Conservation (phyloP, 2,797 vertebrate species). For the Heterohyrax brucei region DNA sequence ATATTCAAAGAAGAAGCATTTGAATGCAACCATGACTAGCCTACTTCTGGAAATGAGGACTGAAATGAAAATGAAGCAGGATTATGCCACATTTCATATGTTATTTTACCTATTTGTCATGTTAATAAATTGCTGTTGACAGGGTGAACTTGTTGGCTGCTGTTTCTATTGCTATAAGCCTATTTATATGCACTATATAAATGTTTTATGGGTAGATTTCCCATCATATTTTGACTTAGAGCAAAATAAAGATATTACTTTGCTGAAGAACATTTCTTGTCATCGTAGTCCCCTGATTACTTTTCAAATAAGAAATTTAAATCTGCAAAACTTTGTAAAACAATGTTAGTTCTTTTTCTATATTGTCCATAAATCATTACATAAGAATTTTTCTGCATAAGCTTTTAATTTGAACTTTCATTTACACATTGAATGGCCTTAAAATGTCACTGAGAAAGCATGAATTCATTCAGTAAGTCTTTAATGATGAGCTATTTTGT, state of each 20-base stretch:
- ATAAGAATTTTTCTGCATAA: background rate
- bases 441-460: background rate
- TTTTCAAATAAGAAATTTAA: conserved; percentile 64
- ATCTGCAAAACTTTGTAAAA: conserved; percentile 23
- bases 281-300: conserved; percentile 24
- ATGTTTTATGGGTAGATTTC: conserved; percentile 74
- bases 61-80: conserved; percentile 57
- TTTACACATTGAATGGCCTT: background rate
- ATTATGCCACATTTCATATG: conserved; percentile 49
- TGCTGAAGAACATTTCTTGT: conserved; percentile 52
- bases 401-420: conserved; percentile 26
- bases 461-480: conserved; percentile 27
- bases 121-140: conserved; percentile 70
- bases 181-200: conserved; percentile 70
- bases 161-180: conserved; percentile 53
- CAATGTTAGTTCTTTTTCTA: background rate
- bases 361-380: conserved; percentile 2
- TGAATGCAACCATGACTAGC: conserved; percentile 61
- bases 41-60: conserved; percentile 39
- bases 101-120: conserved; percentile 62
- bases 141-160: conserved; percentile 60
- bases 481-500: background rate
- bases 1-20: conserved; percentile 22
- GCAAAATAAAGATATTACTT: conserved; percentile 55
- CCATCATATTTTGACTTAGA: conserved; percentile 65